Evolutionary conservation across 2,113 vertebrate genomes (phyloP), one percentile per base, ranked within the genome.

Genomic region (Saccopteryx leptura): DNA sequence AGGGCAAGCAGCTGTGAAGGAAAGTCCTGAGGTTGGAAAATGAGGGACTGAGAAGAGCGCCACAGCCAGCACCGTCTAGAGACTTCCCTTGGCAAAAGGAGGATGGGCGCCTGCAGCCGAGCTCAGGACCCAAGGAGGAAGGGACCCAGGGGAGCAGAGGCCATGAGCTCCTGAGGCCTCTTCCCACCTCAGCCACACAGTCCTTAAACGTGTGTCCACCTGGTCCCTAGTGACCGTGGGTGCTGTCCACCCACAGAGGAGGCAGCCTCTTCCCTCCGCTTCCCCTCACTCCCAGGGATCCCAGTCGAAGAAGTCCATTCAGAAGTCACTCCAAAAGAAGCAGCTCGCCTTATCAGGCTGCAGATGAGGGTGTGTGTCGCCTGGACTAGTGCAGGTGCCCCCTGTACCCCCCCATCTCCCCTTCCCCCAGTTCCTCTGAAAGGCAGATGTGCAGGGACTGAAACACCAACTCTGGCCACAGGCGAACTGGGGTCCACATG

Each of bases 191-290:
- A 17, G 54, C 31, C 69, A 69, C 52, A 31, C 68, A 61, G 14
- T 11, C 72, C n/a, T 46, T 10, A 54, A 39, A 56, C n/a, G 5
- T 4, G 2, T 3, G 7, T 50, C 33, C 65, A 4, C 60, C 58
- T 4, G 18, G 46, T 17, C 7, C 68, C 31, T 12, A 3, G 7
- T 5, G 28, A 74, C 5, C 0, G 17, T 9, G 31, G 39, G 26
- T 2, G 19, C 1, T 50, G 33, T 56, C 12, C 21, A 1, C n/a
- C 39, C 48, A 1, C 0, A 0, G 8, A 56, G 60, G 15, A 18
- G 56, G 21, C 28, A n/a, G 56, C 17, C 10, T 50, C 48, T 72
- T 18, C 9, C 48, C 19, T 65, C 21, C 1, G 5, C 9, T 1
- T 46, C 13, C 24, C 54, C n/a, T 65, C 63, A 13, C 21, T 31